Conservation (phyloP, 2,888 invertebrate genomes). For the Oasisia sp. region DNA sequence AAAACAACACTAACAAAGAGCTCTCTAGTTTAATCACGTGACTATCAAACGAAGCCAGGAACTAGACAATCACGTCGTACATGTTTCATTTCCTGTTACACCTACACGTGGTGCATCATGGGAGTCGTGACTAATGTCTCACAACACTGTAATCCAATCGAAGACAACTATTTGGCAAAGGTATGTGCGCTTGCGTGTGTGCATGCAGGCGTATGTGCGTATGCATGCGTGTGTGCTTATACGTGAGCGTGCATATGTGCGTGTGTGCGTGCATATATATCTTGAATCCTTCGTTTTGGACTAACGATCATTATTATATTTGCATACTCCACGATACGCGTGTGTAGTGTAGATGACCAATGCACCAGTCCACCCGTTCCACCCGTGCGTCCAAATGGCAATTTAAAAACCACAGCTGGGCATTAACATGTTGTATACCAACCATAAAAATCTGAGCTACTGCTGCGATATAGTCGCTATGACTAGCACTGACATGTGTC, state of each 20-base stretch:
- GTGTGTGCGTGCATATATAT: not conserved
- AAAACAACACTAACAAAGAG: not conserved
- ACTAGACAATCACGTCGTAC: not conserved
- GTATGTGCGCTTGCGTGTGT: no score
- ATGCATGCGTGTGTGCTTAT: not conserved
- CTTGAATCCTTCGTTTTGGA: not conserved
- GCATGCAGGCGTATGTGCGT: no score
- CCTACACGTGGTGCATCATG: not conserved
- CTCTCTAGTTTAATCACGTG: not conserved
- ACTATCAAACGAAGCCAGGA: not conserved
- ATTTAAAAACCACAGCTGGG: not conserved
- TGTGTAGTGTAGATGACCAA: not conserved
- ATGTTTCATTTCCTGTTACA: not conserved
- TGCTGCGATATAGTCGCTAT: not conserved
- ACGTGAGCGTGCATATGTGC: not conserved
- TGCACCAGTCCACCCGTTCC: not conserved
- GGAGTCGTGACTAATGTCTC: not conserved
- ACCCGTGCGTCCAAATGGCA: not conserved
- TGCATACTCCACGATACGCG: not conserved
- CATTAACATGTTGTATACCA: not conserved
- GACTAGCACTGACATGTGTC: not conserved
- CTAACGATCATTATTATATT: not conserved
- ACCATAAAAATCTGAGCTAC: constrained; percentile 1
- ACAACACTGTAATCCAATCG: not conserved
- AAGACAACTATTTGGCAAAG: no score